Evolutionary conservation across 2,797 vertebrate species (phyloP).

Genomic region (Sphenopsis melanotis): DNA sequence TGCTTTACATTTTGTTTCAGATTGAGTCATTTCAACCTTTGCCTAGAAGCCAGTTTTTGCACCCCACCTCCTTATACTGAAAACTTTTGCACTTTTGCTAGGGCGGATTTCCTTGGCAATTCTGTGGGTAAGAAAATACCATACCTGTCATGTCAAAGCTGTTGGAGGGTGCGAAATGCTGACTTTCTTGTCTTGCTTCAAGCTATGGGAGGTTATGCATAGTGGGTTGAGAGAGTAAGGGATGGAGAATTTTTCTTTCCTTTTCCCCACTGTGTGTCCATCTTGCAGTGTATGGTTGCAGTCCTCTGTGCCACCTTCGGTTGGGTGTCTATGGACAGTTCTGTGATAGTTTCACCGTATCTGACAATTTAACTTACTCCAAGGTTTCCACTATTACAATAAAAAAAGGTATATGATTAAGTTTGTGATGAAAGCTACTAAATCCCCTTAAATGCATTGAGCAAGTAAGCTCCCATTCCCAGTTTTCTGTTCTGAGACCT

Average conservation of each 20-base stretch:
- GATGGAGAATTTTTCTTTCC: not conserved
- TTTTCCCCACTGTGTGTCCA: not conserved
- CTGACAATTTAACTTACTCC: not conserved
- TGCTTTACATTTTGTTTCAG: constrained; percentile 64
- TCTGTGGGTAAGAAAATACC: constrained; percentile 60
- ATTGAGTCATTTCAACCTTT: constrained; percentile 68
- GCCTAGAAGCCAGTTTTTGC: constrained; percentile 58
- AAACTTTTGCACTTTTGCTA: constrained; percentile 63
- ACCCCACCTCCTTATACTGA: constrained; percentile 37
- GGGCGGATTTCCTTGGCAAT: constrained; percentile 58
- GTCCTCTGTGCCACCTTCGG: not conserved
- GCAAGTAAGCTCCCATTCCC: not conserved
- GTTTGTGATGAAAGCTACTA: not conserved
- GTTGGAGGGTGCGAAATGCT: constrained; percentile 18
- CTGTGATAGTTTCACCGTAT: not conserved
- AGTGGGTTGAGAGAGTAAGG: not conserved
- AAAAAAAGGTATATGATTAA: not conserved
- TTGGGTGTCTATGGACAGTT: not conserved
- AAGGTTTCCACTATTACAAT: not conserved
- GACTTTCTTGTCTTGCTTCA: constrained; percentile 46
- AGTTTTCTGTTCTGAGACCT: not conserved
- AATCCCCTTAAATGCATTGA: accelerated
- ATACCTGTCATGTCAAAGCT: constrained; percentile 65
- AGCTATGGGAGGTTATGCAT: not conserved
- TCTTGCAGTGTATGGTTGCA: not conserved